Conservation (phyloP, 1,140 invertebrate species). For the Zaprionus taronus region DNA sequence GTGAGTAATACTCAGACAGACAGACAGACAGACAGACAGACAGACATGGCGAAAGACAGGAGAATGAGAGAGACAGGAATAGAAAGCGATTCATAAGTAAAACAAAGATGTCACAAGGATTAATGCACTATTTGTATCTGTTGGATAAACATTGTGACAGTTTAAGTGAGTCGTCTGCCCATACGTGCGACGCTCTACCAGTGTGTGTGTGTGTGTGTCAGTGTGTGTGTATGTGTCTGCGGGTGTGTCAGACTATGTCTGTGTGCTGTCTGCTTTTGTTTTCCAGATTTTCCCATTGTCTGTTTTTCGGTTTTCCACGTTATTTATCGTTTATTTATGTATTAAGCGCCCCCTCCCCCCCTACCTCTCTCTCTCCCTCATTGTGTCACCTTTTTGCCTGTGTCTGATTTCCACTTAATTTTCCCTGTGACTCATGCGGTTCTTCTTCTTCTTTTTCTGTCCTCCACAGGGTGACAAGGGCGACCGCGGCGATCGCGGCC, state of each 20-base stretch:
- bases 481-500: slow-evolving; percentile 94
- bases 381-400: slow-evolving; percentile 37
- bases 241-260: slow-evolving; percentile 21
- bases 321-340: slow-evolving; percentile 83
- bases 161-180: slow-evolving; percentile 69
- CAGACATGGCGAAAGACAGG: slow-evolving; percentile 6
- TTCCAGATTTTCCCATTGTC: slow-evolving; percentile 61
- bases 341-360: slow-evolving; percentile 45
- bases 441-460: slow-evolving; percentile 9
- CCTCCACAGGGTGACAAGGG: slow-evolving; percentile 92
- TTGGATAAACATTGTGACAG: slow-evolving; percentile 77
- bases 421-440: slow-evolving; percentile 60
- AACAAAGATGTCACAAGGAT: slow-evolving; percentile 76
- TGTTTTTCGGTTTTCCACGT: slow-evolving; percentile 60
- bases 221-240: slow-evolving; percentile 5
- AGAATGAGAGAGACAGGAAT: slow-evolving; percentile 18
- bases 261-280: slow-evolving; percentile 56
- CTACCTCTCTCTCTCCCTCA: neutral
- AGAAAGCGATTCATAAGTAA: slow-evolving; percentile 46
- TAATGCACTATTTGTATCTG: slow-evolving; percentile 82
- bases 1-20: slow-evolving; percentile 85
- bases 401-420: slow-evolving; percentile 64
- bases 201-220: slow-evolving; percentile 20
- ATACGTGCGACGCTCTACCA: slow-evolving; percentile 29
- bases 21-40: slow-evolving; percentile 4